Conservation (phyloP, 2,797 vertebrate species). For the Gymnocypris eckloni region DNA sequence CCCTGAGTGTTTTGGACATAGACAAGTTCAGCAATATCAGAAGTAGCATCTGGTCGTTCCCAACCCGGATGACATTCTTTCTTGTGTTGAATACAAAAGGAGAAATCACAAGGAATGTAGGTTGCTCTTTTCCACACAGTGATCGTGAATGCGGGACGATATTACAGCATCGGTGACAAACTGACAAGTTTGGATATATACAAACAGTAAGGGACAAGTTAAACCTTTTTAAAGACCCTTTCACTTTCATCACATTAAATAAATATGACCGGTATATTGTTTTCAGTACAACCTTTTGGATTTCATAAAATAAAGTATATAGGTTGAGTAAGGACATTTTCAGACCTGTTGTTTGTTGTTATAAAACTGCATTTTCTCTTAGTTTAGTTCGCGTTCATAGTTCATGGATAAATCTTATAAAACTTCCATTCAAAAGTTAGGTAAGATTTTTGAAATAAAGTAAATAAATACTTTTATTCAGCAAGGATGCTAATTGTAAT, state of each 20-base stretch:
- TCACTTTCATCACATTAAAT: not conserved
- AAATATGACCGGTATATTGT: not conserved
- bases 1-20: slow-evolving; percentile 6
- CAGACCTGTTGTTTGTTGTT: not conserved
- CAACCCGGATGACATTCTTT: not conserved
- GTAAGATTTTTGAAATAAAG: too few relatives aligned
- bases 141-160: not conserved
- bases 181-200: not conserved
- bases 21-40: slow-evolving; percentile 12
- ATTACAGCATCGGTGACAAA: not conserved
- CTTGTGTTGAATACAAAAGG: not conserved
- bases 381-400: too few relatives aligned
- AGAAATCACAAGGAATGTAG: not conserved
- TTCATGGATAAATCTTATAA: too few relatives aligned
- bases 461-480: too few relatives aligned
- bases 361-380: too few relatives aligned
- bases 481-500: too few relatives aligned
- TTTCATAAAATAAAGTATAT: not conserved
- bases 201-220: not conserved
- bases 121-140: not conserved
- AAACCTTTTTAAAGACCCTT: not conserved
- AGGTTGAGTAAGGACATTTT: not conserved
- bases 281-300: not conserved
- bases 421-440: too few relatives aligned
- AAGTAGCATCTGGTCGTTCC: slow-evolving; percentile 7